Evolutionary conservation across 2,888 invertebrate genomes (phyloP).

Genomic region (Catonia carolina): DNA sequence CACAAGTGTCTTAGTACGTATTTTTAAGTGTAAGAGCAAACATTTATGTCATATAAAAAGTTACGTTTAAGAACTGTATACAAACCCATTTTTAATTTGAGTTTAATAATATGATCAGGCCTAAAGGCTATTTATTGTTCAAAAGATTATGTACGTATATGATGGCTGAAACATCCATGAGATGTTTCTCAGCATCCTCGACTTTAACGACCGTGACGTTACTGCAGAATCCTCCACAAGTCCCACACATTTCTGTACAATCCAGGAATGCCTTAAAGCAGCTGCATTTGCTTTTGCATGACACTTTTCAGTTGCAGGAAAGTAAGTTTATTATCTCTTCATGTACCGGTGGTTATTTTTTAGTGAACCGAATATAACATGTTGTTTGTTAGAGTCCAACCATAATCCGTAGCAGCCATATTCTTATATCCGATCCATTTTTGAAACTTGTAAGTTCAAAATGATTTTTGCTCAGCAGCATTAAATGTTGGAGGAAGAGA

Average conservation of each 20-base stretch:
- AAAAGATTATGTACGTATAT: neutral
- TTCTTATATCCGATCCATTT: neutral
- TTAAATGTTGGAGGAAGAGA: conserved; percentile 12
- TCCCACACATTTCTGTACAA: conserved; percentile 12
- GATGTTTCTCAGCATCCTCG: neutral
- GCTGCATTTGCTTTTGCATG: conserved; percentile 5
- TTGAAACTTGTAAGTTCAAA: neutral
- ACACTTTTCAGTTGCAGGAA: conserved; percentile 7
- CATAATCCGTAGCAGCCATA: no score
- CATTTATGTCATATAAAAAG: neutral
- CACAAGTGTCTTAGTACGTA: neutral
- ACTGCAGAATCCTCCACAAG: conserved; percentile 5
- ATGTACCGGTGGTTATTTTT: neutral
- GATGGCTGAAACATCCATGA: neutral
- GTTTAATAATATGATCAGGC: neutral
- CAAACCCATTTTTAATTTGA: no score
- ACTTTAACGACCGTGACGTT: conserved; percentile 4
- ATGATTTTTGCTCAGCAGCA: conserved; percentile 2
- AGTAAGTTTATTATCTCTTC: conserved; percentile 9
- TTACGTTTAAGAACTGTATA: no score
- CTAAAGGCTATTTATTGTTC: neutral
- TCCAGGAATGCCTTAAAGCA: conserved; percentile 2
- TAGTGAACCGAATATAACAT: conserved; percentile 4
- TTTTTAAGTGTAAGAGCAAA: neutral
- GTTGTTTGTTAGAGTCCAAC: neutral